These are phyloP conservation scores for Drosophila watanabei DNA, from an alignment of 1,140 invertebrate genomes.

Conservation along the genomic window DNA sequence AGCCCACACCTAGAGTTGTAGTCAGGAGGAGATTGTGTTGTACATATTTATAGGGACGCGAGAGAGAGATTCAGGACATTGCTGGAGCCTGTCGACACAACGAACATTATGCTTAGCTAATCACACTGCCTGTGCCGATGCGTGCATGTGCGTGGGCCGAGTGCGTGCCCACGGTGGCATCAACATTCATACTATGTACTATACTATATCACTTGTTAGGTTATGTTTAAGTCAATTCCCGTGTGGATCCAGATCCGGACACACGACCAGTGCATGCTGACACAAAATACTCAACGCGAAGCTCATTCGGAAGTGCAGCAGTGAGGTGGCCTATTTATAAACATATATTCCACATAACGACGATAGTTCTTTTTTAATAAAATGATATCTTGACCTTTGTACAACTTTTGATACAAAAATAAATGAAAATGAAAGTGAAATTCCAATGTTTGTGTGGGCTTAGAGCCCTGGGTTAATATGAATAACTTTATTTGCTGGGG, in stretches of 20 bases:
- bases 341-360: constrained; percentile 23
- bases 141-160: constrained; percentile 38
- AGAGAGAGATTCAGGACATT: constrained; percentile 33
- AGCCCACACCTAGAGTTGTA: constrained; percentile 56
- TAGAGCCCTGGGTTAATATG: constrained; percentile 62
- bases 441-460: constrained; percentile 34
- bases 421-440: constrained; percentile 24
- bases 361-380: constrained; percentile 49
- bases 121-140: constrained; percentile 80
- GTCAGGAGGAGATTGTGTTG: constrained; percentile 59
- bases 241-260: constrained; percentile 30
- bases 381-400: constrained; percentile 21
- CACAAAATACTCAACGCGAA: constrained; percentile 73
- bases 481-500: constrained; percentile 62
- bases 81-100: constrained; percentile 72
- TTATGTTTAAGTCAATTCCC: constrained; percentile 70
- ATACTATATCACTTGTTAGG: constrained; percentile 73
- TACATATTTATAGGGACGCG: constrained; percentile 51
- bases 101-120: constrained; percentile 83
- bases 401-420: constrained; percentile 45
- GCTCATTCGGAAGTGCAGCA: constrained; percentile 61
- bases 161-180: constrained; percentile 17
- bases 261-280: constrained; percentile 82
- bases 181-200: constrained; percentile 65
- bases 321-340: constrained; percentile 59